These are phyloP conservation scores for Protomyctophum bolini DNA, from an alignment of 2,113 vertebrate genomes.

Conservation along the genomic window DNA sequence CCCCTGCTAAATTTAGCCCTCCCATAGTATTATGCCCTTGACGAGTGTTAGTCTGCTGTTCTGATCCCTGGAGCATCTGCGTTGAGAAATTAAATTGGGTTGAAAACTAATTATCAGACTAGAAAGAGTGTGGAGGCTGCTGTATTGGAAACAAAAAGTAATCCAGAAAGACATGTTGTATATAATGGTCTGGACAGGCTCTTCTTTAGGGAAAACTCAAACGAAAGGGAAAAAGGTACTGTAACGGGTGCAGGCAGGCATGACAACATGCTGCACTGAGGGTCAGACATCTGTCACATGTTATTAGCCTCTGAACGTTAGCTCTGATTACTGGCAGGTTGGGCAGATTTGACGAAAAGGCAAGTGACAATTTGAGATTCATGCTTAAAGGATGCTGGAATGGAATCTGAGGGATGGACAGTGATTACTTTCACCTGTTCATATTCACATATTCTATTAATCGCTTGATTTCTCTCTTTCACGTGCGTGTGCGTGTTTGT, in stretches of 20 bases:
- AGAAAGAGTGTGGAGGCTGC: neutral
- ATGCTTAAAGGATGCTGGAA: constrained; percentile 21
- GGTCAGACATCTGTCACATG: constrained; percentile 67
- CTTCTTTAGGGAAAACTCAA: neutral
- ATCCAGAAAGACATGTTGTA: neutral
- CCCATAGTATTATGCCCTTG: neutral
- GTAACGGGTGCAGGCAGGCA: constrained; percentile 12
- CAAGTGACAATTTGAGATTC: constrained; percentile 50
- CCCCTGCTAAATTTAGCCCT: too few species aligned
- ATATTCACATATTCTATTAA: neutral
- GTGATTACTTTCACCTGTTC: constrained; percentile 54
- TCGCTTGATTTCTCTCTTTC: neutral
- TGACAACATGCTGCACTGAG: constrained; percentile 40
- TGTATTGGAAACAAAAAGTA: neutral
- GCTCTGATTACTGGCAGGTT: constrained; percentile 56
- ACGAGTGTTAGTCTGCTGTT: constrained; percentile 5
- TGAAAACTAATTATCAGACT: constrained; percentile 6
- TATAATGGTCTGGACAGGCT: neutral
- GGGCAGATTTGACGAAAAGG: constrained; percentile 53
- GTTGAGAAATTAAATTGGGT: constrained; percentile 20
- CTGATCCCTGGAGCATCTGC: constrained; percentile 9
- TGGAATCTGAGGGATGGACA: constrained; percentile 36
- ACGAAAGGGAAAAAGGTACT: constrained; percentile 12
- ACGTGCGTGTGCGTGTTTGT: too few species aligned
- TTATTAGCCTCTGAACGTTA: constrained; percentile 47